phyloP scores from a whole-genome alignment of 1,140 invertebrate genomes.

The Antheraea pernyi region DNA sequence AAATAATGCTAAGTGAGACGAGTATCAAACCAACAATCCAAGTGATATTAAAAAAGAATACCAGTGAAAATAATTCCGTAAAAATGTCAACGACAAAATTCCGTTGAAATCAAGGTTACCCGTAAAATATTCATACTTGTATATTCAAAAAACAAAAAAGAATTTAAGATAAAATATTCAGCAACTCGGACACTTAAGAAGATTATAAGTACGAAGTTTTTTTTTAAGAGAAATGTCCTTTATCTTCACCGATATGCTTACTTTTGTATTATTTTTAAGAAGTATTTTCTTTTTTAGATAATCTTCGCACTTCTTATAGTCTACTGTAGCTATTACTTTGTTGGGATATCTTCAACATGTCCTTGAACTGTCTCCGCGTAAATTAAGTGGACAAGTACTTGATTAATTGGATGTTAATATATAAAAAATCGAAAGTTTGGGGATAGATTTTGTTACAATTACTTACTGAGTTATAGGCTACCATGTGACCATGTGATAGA shows the following conservation, averaged over 20 bases:
- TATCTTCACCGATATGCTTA: neutral
- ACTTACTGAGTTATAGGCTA: too few relatives aligned
- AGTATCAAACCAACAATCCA: too few relatives aligned
- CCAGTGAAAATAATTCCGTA: neutral
- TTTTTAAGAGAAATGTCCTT: neutral
- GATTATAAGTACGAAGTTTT: neutral
- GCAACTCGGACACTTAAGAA: conserved; percentile 1
- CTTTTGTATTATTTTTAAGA: conserved; percentile 1
- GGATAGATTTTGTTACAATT: too few relatives aligned
- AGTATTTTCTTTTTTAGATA: neutral
- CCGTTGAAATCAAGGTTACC: neutral
- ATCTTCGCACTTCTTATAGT: neutral
- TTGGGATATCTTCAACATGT: neutral
- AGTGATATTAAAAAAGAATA: neutral
- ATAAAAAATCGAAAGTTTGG: too few relatives aligned
- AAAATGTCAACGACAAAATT: neutral
- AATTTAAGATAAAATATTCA: conserved; percentile 4
- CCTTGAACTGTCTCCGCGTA: neutral
- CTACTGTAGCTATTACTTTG: neutral
- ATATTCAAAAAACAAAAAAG: neutral
- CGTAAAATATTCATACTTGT: neutral
- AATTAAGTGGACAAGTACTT: neutral
- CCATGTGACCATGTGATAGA: too few relatives aligned
- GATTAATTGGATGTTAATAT: neutral
- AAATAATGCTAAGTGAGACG: too few relatives aligned